Conservation (phyloP, 2,113 vertebrate species). For the Poicephalus meyeri region DNA sequence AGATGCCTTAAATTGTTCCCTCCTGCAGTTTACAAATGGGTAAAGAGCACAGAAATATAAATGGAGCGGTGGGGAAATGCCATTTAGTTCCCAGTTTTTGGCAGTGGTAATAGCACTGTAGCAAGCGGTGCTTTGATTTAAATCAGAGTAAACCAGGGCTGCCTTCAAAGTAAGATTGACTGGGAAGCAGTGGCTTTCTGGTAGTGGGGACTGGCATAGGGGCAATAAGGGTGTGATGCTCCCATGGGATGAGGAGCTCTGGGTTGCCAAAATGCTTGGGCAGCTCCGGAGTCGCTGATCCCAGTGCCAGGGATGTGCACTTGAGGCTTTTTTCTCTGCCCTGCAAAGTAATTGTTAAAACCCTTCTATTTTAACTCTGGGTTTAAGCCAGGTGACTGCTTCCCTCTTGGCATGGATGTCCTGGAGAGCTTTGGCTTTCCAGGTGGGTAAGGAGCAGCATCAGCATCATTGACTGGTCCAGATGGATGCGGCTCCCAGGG, state of each 20-base stretch:
- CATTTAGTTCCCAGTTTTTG: not conserved
- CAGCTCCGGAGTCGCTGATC: accelerated
- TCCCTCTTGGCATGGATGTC: accelerated
- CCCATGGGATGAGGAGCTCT: accelerated
- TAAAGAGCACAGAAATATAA: slow-evolving; percentile 11
- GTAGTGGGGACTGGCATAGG: accelerated
- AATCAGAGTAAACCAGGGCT: not conserved
- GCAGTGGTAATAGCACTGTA: not conserved
- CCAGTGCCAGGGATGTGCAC: accelerated
- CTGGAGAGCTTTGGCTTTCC: not conserved
- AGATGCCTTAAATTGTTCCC: slow-evolving; percentile 46
- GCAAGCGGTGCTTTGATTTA: not conserved
- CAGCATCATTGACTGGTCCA: accelerated
- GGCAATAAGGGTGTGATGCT: not conserved
- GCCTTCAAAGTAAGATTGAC: not conserved
- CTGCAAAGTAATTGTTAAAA: not conserved
- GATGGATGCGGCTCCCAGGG: not conserved
- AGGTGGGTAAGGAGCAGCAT: not conserved
- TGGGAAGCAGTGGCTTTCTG: not conserved
- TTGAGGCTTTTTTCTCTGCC: accelerated
- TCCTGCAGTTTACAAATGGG: slow-evolving; percentile 22
- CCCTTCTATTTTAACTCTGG: accelerated
- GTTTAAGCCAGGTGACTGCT: not conserved
- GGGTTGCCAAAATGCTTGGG: not conserved
- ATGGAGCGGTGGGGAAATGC: not conserved